A percentile compares a stretch with the other conserved stretches of the same genome.
These are phyloP conservation scores for Cheilosia variabilis DNA, from an alignment of 2,888 invertebrate genomes.

Conservation along the genomic window DNA sequence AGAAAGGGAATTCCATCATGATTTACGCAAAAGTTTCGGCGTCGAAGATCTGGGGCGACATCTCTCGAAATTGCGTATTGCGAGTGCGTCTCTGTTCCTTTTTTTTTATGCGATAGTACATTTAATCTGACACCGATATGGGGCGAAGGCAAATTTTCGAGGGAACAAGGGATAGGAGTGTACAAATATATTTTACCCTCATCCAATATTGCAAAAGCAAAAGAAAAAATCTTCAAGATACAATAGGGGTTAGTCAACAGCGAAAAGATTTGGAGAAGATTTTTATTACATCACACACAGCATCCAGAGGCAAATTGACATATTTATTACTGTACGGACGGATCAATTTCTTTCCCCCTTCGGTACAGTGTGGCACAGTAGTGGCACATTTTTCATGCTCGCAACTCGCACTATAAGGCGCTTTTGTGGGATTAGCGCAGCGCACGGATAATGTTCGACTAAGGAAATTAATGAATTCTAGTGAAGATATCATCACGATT, in stretches of 20 bases:
- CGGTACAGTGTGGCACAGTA: not conserved
- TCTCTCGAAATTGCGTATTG: slow-evolving; percentile 66
- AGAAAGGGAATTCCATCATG: slow-evolving; percentile 68
- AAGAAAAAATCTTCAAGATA: slow-evolving; percentile 63
- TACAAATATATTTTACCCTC: slow-evolving; percentile 47
- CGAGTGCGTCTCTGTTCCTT: slow-evolving; percentile 59
- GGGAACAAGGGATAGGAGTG: slow-evolving; percentile 20
- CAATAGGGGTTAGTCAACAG: slow-evolving; percentile 71
- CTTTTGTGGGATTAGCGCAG: slow-evolving; percentile 68
- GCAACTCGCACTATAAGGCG: slow-evolving; percentile 55
- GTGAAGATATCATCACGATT: slow-evolving; percentile 75
- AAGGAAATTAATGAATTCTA: slow-evolving; percentile 73
- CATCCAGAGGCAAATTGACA: slow-evolving; percentile 73
- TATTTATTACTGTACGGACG: slow-evolving; percentile 70
- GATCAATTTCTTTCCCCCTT: slow-evolving; percentile 66
- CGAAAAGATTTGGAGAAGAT: slow-evolving; percentile 69
- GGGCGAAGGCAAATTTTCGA: slow-evolving; percentile 72
- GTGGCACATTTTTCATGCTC: slow-evolving; percentile 36
- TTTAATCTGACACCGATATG: slow-evolving; percentile 74
- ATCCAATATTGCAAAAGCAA: slow-evolving; percentile 39
- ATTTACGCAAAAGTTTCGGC: slow-evolving; percentile 73
- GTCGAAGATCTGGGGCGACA: slow-evolving; percentile 74
- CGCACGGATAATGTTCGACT: slow-evolving; percentile 69
- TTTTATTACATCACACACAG: slow-evolving; percentile 74
- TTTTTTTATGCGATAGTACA: slow-evolving; percentile 71